Conservation (phyloP, 2,888 invertebrate genomes). For the Antitype chi region DNA sequence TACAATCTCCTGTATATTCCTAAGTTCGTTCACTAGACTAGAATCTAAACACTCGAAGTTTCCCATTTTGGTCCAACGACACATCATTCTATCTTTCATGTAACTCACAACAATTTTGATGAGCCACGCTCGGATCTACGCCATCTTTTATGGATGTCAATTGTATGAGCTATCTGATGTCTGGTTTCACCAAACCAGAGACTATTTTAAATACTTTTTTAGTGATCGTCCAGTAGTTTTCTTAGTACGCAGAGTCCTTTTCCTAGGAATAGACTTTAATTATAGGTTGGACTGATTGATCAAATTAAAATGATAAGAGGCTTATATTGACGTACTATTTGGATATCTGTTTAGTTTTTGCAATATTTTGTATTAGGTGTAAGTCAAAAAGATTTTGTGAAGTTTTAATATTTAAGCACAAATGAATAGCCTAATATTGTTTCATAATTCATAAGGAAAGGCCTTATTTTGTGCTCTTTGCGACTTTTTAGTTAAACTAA, state of each 20-base stretch:
- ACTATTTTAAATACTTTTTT: neutral
- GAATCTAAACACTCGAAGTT: slow-evolving; percentile 70
- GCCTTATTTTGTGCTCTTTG: slow-evolving; percentile 47
- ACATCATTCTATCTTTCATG: slow-evolving; percentile 69
- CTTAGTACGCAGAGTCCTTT: neutral
- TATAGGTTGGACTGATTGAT: neutral
- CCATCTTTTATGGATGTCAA: neutral
- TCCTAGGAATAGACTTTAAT: neutral
- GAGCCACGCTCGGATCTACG: slow-evolving; percentile 51
- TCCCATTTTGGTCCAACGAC: slow-evolving; percentile 78
- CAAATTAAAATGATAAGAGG: neutral
- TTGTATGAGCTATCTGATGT: neutral
- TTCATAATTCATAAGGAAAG: slow-evolving; percentile 55
- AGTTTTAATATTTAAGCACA: slow-evolving; percentile 25
- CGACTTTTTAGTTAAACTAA: slow-evolving; percentile 21
- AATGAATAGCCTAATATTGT: slow-evolving; percentile 36
- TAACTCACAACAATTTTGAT: slow-evolving; percentile 72
- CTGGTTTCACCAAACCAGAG: neutral
- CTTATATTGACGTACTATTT: neutral
- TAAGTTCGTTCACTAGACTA: slow-evolving; percentile 67
- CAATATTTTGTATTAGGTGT: neutral
- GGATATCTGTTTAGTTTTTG: neutral
- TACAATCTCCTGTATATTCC: slow-evolving; percentile 42
- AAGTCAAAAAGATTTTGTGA: neutral
- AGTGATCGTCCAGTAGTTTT: neutral